These are phyloP conservation scores for Palythoa caribaeorum DNA, from an alignment of 92 coral and sea anemone genomes.

Conservation along the genomic window DNA sequence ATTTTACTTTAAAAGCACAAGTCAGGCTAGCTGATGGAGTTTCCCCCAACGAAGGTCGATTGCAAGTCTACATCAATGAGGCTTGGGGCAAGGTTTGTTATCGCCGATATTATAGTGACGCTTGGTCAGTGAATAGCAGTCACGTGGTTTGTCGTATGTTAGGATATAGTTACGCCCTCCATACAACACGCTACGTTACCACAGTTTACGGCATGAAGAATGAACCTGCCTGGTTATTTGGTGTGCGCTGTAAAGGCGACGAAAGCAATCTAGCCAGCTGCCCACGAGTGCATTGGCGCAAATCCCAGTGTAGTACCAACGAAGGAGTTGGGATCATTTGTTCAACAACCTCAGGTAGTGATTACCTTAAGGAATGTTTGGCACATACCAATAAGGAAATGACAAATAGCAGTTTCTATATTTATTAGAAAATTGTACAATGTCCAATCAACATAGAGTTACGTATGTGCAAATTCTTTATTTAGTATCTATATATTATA, in stretches of 20 bases:
- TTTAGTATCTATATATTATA: too few relatives aligned
- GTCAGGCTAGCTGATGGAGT: background rate
- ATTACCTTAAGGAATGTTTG: too few relatives aligned
- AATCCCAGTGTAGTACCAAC: background rate
- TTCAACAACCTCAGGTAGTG: background rate
- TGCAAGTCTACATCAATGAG: background rate
- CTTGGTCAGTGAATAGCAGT: background rate
- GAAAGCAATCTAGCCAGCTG: background rate
- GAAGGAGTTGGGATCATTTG: background rate
- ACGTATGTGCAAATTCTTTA: too few relatives aligned
- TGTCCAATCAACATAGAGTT: too few relatives aligned
- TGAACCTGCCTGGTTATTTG: background rate
- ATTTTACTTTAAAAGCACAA: background rate
- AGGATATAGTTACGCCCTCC: conserved; percentile 12
- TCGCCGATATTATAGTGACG: background rate
- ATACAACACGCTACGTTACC: background rate
- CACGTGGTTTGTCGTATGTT: conserved; percentile 29
- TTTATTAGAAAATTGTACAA: too few relatives aligned
- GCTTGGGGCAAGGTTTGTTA: conserved; percentile 11
- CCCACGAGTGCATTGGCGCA: background rate
- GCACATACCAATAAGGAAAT: too few relatives aligned
- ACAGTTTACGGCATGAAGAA: background rate
- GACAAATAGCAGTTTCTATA: too few relatives aligned
- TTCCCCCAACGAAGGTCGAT: background rate
- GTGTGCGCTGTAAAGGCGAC: background rate